Percentiles rank a stretch among this genome's conserved stretches.
phyloP scores from a whole-genome alignment of 1,140 invertebrate species.

The Drosophila bocqueti region DNA sequence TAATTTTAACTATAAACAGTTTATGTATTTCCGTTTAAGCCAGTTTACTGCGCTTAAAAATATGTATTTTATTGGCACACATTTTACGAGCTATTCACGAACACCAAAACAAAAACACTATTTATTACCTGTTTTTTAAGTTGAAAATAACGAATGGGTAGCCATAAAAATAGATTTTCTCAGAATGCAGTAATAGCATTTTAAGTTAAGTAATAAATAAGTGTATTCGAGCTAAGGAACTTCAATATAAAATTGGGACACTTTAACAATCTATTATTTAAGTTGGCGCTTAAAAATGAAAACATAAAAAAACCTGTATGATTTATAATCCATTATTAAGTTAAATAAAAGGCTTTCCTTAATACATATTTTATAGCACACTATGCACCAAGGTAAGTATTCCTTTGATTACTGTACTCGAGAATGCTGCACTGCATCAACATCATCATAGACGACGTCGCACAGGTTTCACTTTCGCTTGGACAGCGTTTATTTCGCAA shows the following conservation, averaged over 20 bases:
- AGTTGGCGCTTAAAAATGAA: no score
- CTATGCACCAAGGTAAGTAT: background rate
- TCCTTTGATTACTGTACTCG: constrained; percentile 22
- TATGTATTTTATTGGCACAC: background rate
- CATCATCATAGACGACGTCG: constrained; percentile 2
- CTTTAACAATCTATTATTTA: background rate
- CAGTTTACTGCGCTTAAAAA: background rate
- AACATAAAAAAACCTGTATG: background rate
- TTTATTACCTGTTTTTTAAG: background rate
- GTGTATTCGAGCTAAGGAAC: background rate
- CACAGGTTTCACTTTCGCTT: constrained; percentile 50
- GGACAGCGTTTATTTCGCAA: constrained; percentile 42
- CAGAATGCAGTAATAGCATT: background rate
- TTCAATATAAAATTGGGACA: background rate
- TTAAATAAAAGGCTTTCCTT: background rate
- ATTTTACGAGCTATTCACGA: constrained; percentile 6
- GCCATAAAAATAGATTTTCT: background rate
- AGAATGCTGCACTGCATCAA: constrained; percentile 14
- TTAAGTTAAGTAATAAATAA: background rate
- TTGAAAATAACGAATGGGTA: background rate
- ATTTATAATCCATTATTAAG: background rate
- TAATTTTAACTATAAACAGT: background rate
- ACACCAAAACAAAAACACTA: background rate
- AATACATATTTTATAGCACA: background rate
- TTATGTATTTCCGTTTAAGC: background rate